Base-by-base conservation (phyloP, 2,888 invertebrate genomes). In the Eustalomyia histrio region DNA sequence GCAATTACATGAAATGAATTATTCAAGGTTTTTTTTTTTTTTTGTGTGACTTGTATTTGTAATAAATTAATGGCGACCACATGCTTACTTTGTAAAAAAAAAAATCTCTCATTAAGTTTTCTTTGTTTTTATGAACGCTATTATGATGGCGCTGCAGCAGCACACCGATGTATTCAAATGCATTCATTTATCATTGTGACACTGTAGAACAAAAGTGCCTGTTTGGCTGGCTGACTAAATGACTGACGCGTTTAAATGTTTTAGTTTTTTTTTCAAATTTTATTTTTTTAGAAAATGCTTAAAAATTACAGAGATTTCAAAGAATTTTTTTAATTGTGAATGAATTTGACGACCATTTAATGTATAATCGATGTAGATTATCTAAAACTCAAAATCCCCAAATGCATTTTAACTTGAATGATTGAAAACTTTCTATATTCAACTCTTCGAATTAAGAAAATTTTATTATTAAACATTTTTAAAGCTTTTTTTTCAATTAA, bases 31-130 rank as follows among this genome's bases (percentile, higher is more conserved):
- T 74, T 69, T 39, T 6, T 64, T 52, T n/a, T n/a, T n/a, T 50
- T 57, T 24, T 14, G 43, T 52, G 17, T 47, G 43, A 47, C 16
- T 47, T n/a, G 43, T 47, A 47, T 55, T 74, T 63, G 67, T 63
- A 76, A 80, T 80, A 63, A 63, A 72, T 72, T 80, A 76, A 68
- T 76, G 80, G 71, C 72, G 67, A 68, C 76, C 58, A 75, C 80
- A 63, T 80, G 72, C 67, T 79, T 71, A 33, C 29, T 57, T 69
- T 73, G 61, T 61, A 63, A 50, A 21, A 47, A 63, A 63, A 50
- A 21, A 47, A 63, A 47, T 63, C 52, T 73, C 61, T 76, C 67
- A 67, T 63, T 63, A 80, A 63, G 65, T 68, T 80, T 72, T 72
- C 67, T 79, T 69, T 64, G 52, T 73, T 57, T 68, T 63, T 43